Percentiles rank a stretch among this genome's conserved stretches.
Evolutionary conservation across 1,140 invertebrate species (phyloP).

Genomic region (Pseudomyrmex dendroicus): DNA sequence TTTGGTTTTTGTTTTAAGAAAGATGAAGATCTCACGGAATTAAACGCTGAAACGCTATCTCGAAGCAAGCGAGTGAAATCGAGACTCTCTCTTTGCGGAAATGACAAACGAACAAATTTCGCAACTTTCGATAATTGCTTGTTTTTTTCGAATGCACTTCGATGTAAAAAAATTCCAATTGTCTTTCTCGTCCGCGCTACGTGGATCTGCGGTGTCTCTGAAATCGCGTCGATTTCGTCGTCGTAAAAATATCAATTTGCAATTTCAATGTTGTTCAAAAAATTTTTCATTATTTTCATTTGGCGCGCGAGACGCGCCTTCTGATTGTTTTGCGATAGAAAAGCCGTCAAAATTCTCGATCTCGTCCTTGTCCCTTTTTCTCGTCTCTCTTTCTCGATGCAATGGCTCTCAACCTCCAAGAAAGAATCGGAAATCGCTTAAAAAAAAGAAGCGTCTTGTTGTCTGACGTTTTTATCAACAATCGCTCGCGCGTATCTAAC

Average conservation of each 20-base stretch:
- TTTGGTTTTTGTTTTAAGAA: too few species aligned
- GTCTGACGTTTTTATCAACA: too few species aligned
- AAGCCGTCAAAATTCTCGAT: constrained; percentile 20
- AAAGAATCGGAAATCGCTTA: not conserved
- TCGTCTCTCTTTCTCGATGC: constrained; percentile 8
- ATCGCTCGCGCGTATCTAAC: too few species aligned
- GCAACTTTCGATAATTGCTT: not conserved
- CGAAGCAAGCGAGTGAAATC: constrained; percentile 18
- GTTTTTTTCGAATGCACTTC: too few species aligned
- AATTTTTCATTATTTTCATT: not conserved
- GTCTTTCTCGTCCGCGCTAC: too few species aligned
- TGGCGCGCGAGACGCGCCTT: not conserved
- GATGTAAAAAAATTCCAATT: too few species aligned
- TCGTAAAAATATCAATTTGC: not conserved
- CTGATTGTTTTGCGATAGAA: not conserved
- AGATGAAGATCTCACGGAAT: constrained; percentile 13
- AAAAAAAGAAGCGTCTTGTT: not conserved
- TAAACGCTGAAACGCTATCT: not conserved
- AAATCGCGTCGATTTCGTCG: too few species aligned
- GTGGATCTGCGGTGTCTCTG: too few species aligned
- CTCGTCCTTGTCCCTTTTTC: constrained; percentile 46
- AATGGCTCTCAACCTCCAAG: constrained; percentile 38
- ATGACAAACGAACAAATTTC: not conserved
- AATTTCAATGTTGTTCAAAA: constrained; percentile 11
- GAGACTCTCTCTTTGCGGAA: not conserved